Conservation (phyloP, 2,113 vertebrate genomes). For the Gobio gobio region DNA sequence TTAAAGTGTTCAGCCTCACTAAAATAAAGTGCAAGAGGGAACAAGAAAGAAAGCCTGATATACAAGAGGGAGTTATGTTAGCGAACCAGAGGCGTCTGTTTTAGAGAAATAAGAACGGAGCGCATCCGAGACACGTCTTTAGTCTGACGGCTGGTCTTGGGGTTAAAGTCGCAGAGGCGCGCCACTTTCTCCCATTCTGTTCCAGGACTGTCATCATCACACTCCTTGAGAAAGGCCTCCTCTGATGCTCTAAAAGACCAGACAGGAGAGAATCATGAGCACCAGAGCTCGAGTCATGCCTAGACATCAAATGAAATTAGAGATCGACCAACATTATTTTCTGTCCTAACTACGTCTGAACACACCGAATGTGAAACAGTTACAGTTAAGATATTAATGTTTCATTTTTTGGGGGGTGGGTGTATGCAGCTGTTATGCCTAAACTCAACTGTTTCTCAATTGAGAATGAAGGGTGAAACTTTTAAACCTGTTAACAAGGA, state of each 20-base stretch:
- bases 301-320: not conserved
- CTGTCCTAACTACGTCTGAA: not conserved
- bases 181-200: slow-evolving; percentile 96
- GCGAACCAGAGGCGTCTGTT: slow-evolving; percentile 92
- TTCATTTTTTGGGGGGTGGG: not conserved
- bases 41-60: slow-evolving; percentile 45
- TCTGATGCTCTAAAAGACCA: slow-evolving; percentile 84
- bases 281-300: not conserved
- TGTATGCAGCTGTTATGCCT: not conserved
- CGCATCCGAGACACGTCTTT: slow-evolving; percentile 98
- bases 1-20: slow-evolving; percentile 33
- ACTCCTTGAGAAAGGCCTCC: slow-evolving; percentile 92
- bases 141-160: slow-evolving; percentile 98
- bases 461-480: not conserved
- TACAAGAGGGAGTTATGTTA: slow-evolving; percentile 68
- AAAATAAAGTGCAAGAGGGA: slow-evolving; percentile 57
- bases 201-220: slow-evolving; percentile 86
- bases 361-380: not conserved
- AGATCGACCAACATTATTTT: not conserved
- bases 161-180: slow-evolving; percentile 97
- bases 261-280: slow-evolving; percentile 5
- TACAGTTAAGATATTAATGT: not conserved
- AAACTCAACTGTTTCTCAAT: no score
- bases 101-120: slow-evolving; percentile 96
- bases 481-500: not conserved